Evolutionary conservation across 2,113 vertebrate species (phyloP).

Genomic region (Phaethornis superciliosus): DNA sequence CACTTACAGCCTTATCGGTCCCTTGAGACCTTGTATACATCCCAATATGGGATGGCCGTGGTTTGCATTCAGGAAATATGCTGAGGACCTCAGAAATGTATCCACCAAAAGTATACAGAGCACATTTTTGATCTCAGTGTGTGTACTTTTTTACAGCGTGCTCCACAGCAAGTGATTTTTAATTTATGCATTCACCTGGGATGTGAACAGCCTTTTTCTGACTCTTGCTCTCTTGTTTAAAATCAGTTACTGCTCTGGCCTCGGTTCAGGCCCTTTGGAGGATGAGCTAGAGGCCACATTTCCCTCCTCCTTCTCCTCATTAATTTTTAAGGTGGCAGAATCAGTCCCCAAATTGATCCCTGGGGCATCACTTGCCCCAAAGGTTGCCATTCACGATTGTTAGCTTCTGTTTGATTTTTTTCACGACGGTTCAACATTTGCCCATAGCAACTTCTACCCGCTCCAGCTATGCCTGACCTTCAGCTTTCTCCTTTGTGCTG

Average conservation of each 20-base stretch:
- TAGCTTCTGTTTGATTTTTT: background rate
- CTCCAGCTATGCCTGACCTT: background rate
- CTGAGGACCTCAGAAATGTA: slow-evolving; percentile 20
- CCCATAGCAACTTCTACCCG: background rate
- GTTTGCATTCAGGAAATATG: slow-evolving; percentile 32
- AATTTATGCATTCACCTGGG: background rate
- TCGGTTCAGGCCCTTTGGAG: background rate
- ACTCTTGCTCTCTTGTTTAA: background rate
- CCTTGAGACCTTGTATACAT: background rate
- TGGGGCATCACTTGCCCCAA: background rate
- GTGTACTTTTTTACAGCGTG: background rate
- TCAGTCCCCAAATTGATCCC: background rate
- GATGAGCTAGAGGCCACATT: background rate
- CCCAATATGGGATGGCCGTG: rapidly evolving
- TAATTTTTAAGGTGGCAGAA: slow-evolving; percentile 21
- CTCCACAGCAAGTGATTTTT: background rate
- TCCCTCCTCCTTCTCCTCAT: background rate
- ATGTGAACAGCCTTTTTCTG: background rate
- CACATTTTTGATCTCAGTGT: background rate
- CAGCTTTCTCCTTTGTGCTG: background rate
- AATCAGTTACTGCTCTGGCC: background rate
- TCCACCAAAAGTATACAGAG: background rate
- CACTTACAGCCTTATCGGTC: background rate
- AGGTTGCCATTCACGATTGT: slow-evolving; percentile 45
- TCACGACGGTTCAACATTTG: background rate